These are phyloP conservation scores for Cherax destructor DNA, from an alignment of 1,140 invertebrate species.

Conservation along the genomic window DNA sequence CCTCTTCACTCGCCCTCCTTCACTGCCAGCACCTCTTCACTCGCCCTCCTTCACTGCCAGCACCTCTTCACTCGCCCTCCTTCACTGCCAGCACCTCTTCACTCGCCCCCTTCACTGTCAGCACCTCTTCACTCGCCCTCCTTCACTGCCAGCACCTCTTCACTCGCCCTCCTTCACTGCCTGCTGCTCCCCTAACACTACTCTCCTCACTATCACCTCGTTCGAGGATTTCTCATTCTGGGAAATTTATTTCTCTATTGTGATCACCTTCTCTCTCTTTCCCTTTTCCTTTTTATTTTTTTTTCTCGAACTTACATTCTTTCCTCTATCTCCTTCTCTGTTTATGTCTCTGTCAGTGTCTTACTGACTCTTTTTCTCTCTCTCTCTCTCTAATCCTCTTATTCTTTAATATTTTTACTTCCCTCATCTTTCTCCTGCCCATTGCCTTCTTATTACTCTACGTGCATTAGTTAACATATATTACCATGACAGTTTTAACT, in stretches of 20 bases:
- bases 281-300: not conserved
- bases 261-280: not conserved
- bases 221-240: not conserved
- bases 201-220: not conserved
- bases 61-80: no score
- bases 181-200: not conserved
- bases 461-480: no score
- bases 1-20: no score
- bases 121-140: no score
- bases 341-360: conserved; percentile 1
- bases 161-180: not conserved
- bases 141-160: no score
- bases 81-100: no score
- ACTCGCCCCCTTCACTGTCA: no score
- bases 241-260: not conserved
- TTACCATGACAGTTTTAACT: no score
- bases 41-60: no score
- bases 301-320: not conserved
- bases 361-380: not conserved
- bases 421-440: not conserved
- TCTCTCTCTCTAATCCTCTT: no score
- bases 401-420: not conserved
- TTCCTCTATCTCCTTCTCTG: not conserved
- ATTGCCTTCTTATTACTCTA: not conserved
- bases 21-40: no score